Base-by-base conservation (phyloP, 1,140 invertebrate species). In the Zophobas atratus region DNA sequence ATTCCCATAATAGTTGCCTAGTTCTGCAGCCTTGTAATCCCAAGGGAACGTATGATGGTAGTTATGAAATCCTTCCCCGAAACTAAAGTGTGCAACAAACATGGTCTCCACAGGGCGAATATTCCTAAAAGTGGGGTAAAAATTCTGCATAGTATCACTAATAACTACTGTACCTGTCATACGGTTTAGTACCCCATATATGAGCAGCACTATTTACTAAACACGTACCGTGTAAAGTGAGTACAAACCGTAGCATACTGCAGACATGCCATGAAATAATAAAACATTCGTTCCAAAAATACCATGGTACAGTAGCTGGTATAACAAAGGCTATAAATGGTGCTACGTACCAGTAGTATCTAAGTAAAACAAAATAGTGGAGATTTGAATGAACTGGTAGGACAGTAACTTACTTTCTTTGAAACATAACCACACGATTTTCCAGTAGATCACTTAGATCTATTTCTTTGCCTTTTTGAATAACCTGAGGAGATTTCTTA, bases 11-110 rank as follows among this genome's bases (percentile, higher is more conserved):
- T 89, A 89, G 73, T 87, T 87, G n/a, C 88, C 88, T 73, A 90
- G 82, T 82, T 95, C 94, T 57, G 92, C 91, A 46, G 92, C 90
- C 60, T 90, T 90, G 85, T 94, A 94, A 67, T 88, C 87, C 87
- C 93, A 95, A 0, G 96, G 96, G 85, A 97, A 97, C 0, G 93
- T 93, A 86, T 97, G 96, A 80, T 98, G 96, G 84, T 97, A 98
- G 87, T 97, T 97, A 85, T 97, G 95, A 91, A 94, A 96, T 2
- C 93, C 93, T 87, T 92, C 91, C 0, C 91, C 91, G 1, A 86
- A 60, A 1, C 85, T 86, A 49, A 92, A 88, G 0, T 94, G 75
- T 0, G 94, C 89, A 0, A 95, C 94, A 0, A 89, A 86, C n/a
- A 88, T 86, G 81, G 95, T 95, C 86, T 96, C 90, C 0, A 92